phyloP scores from a whole-genome alignment of 2,888 invertebrate species.

The Lithophane socia region DNA sequence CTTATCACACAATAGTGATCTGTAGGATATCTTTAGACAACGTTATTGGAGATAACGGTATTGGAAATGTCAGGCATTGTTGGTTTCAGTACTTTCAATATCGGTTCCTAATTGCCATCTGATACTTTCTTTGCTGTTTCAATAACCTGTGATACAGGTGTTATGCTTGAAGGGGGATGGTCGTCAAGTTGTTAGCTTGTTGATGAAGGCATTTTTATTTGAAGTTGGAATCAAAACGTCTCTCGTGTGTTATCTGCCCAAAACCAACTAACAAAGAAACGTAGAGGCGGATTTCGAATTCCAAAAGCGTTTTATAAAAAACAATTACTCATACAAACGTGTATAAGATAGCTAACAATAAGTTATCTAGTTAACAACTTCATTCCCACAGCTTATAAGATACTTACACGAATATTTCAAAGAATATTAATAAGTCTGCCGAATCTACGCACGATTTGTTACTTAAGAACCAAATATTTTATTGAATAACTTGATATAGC shows the following conservation, averaged over 20 bases:
- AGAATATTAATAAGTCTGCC: conserved; percentile 15
- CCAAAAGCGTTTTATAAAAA: background rate
- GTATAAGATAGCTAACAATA: conserved; percentile 15
- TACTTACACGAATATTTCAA: conserved; percentile 26
- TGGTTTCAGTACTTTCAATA: conserved; percentile 25
- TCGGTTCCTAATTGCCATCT: conserved; percentile 43
- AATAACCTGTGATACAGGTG: conserved; percentile 14
- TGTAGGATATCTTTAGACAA: conserved; percentile 47
- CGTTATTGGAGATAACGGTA: conserved; percentile 51
- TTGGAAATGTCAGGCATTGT: conserved; percentile 43
- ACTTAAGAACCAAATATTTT: conserved; percentile 25
- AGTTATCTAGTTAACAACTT: conserved; percentile 8
- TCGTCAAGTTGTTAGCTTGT: background rate
- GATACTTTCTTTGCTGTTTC: conserved; percentile 44
- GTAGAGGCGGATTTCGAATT: background rate
- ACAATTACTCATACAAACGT: conserved; percentile 4
- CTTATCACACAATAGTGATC: conserved; percentile 58
- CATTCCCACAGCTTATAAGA: conserved; percentile 37
- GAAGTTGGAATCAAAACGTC: background rate
- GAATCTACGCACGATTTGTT: background rate
- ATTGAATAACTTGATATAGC: conserved; percentile 41
- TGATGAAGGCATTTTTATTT: background rate
- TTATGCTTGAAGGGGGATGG: background rate
- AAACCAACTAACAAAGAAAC: background rate
- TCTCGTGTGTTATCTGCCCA: background rate